Conservation (phyloP, 2,113 vertebrate genomes). For the Poeciliopsis occidentalis region DNA sequence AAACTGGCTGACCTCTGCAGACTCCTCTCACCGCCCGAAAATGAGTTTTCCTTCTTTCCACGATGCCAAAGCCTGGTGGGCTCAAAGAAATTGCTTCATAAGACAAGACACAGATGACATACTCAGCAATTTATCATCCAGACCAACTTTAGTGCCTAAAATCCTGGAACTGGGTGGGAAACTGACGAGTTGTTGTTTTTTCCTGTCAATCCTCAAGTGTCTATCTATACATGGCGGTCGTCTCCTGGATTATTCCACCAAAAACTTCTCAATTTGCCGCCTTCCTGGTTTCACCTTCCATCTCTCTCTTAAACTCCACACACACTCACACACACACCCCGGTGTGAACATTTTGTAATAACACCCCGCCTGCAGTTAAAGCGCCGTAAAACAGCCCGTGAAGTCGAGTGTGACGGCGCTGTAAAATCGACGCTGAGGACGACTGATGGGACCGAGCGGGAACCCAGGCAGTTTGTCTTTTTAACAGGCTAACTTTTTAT, state of each 20-base stretch:
- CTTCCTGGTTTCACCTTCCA: neutral
- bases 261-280: too few species aligned
- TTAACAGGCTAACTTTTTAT: slow-evolving; percentile 15
- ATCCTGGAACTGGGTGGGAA: neutral
- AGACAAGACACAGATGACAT: neutral
- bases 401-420: slow-evolving; percentile 1
- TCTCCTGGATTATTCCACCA: neutral
- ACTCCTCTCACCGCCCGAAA: slow-evolving; percentile 5
- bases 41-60: slow-evolving; percentile 40
- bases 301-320: neutral
- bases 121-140: neutral
- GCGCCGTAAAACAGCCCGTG: slow-evolving; percentile 45
- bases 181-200: neutral
- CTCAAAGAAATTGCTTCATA: slow-evolving; percentile 16
- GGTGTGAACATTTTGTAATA: slow-evolving; percentile 5
- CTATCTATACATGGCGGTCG: neutral
- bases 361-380: neutral
- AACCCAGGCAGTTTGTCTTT: slow-evolving; percentile 31
- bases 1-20: slow-evolving; percentile 32
- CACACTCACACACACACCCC: neutral
- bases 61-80: neutral
- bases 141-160: neutral
- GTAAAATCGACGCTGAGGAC: slow-evolving; percentile 35
- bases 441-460: slow-evolving; percentile 20
- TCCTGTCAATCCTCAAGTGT: neutral